A percentile compares a stretch with the other conserved stretches of the same genome.
phyloP scores from a whole-genome alignment of 2,113 vertebrate species.

The Paradoxurus hermaphroditus region DNA sequence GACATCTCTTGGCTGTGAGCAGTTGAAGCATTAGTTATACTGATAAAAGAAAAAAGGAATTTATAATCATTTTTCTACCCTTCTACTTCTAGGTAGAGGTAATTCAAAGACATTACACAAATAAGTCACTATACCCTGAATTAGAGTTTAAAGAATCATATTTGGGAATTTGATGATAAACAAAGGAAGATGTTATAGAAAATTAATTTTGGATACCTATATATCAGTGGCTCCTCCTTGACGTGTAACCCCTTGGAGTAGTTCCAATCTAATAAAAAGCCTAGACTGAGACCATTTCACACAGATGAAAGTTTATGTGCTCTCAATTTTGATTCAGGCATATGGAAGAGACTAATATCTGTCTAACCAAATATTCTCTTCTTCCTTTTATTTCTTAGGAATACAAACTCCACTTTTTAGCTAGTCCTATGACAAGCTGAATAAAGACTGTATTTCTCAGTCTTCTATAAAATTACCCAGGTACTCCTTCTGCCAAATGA shows the following conservation, averaged over 20 bases:
- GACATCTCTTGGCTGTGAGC: neutral
- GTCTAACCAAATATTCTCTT: neutral
- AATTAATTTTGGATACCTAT: neutral
- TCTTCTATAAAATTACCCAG: neutral
- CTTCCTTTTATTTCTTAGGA: neutral
- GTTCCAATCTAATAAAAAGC: neutral
- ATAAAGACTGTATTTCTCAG: neutral
- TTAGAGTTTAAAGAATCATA: neutral
- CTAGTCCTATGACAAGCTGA: neutral
- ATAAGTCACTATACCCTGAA: neutral
- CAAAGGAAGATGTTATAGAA: neutral
- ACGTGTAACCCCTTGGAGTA: neutral
- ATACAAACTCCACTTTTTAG: neutral
- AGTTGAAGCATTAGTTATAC: neutral
- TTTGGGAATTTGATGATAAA: neutral
- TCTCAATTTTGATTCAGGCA: neutral
- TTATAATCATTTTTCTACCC: neutral
- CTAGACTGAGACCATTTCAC: neutral
- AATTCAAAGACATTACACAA: neutral
- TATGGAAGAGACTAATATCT: neutral
- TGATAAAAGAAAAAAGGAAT: neutral
- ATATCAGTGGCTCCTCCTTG: neutral
- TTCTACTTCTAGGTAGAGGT: neutral
- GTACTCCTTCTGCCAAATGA: neutral
- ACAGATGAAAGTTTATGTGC: neutral